Percentiles rank a stretch among this genome's conserved stretches.
Conservation (phyloP, 2,113 vertebrate genomes). For the Nibea albiflora region DNA sequence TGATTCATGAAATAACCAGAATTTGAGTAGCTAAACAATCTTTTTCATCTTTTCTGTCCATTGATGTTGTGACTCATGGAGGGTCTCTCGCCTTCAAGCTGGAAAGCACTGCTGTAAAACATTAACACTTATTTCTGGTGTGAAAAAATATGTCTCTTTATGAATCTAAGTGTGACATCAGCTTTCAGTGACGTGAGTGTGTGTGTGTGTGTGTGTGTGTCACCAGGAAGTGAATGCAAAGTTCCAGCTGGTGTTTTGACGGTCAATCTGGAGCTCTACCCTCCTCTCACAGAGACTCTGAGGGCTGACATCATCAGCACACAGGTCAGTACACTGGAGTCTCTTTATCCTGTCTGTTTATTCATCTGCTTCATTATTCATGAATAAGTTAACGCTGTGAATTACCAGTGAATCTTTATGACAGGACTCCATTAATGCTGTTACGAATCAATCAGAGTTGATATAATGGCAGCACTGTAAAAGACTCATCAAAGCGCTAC, state of each 20-base stretch:
- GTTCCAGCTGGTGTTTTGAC: conserved; percentile 94
- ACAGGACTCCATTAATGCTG: conserved; percentile 15
- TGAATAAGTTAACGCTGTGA: conserved; percentile 1
- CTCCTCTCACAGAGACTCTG: conserved; percentile 87
- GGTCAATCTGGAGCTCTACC: conserved; percentile 93
- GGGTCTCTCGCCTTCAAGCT: too few species aligned
- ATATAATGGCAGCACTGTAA: not conserved
- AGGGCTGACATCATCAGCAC: conserved; percentile 90
- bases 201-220: not conserved
- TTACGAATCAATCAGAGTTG: not conserved
- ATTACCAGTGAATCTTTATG: conserved; percentile 5
- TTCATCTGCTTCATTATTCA: conserved; percentile 36
- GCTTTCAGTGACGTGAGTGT: not conserved
- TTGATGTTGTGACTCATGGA: not conserved
- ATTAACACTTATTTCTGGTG: not conserved
- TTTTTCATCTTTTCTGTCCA: not conserved
- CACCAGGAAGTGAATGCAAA: conserved; percentile 93
- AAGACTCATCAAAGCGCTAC: not conserved
- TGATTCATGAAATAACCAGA: not conserved
- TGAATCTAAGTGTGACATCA: not conserved
- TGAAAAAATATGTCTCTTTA: not conserved
- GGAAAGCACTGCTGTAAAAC: not conserved
- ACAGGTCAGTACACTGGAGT: conserved; percentile 85
- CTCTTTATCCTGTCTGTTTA: conserved; percentile 15
- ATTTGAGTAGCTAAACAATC: not conserved